These are phyloP conservation scores for Galagoides demidoff DNA, from an alignment of 2,797 vertebrate species.

Conservation along the genomic window DNA sequence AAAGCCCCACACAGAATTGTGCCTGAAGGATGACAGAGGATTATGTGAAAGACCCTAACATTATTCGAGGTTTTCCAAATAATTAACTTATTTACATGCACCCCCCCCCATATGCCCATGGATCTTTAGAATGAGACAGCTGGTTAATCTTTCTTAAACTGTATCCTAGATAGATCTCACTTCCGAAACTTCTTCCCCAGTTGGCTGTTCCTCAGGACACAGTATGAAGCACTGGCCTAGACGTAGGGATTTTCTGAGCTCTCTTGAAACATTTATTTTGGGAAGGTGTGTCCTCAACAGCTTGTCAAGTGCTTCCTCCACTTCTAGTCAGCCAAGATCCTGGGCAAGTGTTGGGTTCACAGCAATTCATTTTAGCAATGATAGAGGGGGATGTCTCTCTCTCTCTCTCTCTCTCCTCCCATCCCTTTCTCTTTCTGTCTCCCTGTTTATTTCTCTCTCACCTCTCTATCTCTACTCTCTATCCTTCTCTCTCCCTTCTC, in stretches of 20 bases:
- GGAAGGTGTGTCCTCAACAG: neutral
- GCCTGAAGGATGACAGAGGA: neutral
- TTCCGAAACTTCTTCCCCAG: neutral
- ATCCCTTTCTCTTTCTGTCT: too few species aligned
- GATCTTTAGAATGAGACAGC: neutral
- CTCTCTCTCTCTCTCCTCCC: neutral
- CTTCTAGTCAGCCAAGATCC: neutral
- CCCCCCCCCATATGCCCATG: fast-evolving
- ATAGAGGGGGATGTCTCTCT: neutral
- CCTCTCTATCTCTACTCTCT: neutral
- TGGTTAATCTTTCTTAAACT: neutral
- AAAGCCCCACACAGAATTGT: neutral
- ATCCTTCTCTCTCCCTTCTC: too few species aligned
- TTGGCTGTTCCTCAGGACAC: neutral
- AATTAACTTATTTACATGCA: neutral
- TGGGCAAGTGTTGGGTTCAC: neutral
- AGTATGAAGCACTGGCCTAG: neutral
- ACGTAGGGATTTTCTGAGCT: neutral
- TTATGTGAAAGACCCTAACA: neutral
- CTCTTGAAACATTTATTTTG: neutral
- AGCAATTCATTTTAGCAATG: neutral
- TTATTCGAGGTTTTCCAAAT: neutral
- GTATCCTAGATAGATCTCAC: neutral
- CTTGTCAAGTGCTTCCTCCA: neutral
- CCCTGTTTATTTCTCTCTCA: neutral